These are phyloP conservation scores for Bettongia penicillata DNA, from an alignment of 2,113 vertebrate species.

Conservation along the genomic window DNA sequence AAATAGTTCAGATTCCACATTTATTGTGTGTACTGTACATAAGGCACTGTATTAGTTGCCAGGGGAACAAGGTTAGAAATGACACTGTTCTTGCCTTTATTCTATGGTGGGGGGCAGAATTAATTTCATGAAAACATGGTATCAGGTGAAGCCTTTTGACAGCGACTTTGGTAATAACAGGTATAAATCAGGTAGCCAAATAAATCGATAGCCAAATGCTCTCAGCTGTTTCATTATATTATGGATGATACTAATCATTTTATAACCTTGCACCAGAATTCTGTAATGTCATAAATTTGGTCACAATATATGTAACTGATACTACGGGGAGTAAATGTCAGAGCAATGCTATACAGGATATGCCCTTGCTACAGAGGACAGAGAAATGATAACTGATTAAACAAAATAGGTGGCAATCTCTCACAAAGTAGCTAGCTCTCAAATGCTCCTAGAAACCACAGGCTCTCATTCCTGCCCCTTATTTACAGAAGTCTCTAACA, in stretches of 20 bases:
- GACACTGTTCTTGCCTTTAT: not conserved
- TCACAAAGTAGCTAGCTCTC: not conserved
- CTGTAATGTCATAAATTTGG: not conserved
- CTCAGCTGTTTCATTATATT: not conserved
- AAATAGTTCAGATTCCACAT: not conserved
- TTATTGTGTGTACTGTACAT: not conserved
- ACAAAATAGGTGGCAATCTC: not conserved
- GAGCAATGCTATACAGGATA: not conserved
- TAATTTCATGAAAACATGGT: not conserved
- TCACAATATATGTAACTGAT: not conserved
- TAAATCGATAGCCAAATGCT: not conserved
- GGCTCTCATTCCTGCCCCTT: constrained; percentile 39
- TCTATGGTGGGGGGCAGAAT: not conserved
- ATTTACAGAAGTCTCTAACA: not conserved
- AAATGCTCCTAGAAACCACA: not conserved
- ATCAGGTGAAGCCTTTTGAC: not conserved
- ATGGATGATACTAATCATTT: not conserved
- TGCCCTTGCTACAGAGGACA: not conserved
- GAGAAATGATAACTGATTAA: not conserved
- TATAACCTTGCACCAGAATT: not conserved
- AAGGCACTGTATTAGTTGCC: not conserved
- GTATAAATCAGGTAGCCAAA: not conserved
- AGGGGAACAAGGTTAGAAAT: not conserved
- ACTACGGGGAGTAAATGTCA: not conserved
- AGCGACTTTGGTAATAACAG: not conserved